A percentile compares a stretch with the other conserved stretches of the same genome.
These are phyloP conservation scores for Sinelater perroti DNA, from an alignment of 2,888 invertebrate species.

Conservation along the genomic window DNA sequence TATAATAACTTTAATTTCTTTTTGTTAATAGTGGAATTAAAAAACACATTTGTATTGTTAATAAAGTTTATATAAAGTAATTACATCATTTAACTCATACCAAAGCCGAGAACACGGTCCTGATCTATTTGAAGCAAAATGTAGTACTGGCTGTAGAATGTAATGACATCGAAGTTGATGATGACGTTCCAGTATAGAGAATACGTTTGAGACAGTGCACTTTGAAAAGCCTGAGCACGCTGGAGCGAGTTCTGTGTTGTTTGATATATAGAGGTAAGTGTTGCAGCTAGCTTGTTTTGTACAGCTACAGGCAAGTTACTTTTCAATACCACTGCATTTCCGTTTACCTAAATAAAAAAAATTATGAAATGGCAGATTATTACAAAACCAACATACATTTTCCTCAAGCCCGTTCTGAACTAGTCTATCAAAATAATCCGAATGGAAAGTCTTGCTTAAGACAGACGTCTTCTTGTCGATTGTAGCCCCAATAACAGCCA, in stretches of 20 bases:
- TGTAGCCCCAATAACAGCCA: too few relatives aligned
- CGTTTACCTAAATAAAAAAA: slow-evolving; percentile 18
- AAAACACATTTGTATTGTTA: slow-evolving; percentile 5
- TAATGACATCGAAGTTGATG: slow-evolving; percentile 18
- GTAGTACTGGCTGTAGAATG: slow-evolving; percentile 20
- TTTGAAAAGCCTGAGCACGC: slow-evolving; percentile 13
- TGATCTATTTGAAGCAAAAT: slow-evolving; percentile 15
- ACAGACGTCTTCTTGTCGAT: not conserved
- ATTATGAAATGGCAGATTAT: not conserved
- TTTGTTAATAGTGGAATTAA: too few relatives aligned
- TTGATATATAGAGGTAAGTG: slow-evolving; percentile 9
- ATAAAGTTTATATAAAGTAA: not conserved
- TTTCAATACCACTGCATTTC: slow-evolving; percentile 17
- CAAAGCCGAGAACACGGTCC: slow-evolving; percentile 19
- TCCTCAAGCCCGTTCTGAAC: not conserved
- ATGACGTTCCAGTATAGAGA: slow-evolving; percentile 23
- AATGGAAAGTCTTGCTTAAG: not conserved
- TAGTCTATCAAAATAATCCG: not conserved
- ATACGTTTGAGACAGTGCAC: not conserved
- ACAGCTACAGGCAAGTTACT: slow-evolving; percentile 8
- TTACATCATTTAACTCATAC: slow-evolving; percentile 5
- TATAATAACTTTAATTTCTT: too few relatives aligned
- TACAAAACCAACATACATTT: slow-evolving; percentile 1
- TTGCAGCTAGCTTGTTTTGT: slow-evolving; percentile 4
- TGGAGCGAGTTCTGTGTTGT: not conserved